These are phyloP conservation scores for Cinclus cinclus DNA, from an alignment of 2,113 vertebrate genomes.

Conservation along the genomic window DNA sequence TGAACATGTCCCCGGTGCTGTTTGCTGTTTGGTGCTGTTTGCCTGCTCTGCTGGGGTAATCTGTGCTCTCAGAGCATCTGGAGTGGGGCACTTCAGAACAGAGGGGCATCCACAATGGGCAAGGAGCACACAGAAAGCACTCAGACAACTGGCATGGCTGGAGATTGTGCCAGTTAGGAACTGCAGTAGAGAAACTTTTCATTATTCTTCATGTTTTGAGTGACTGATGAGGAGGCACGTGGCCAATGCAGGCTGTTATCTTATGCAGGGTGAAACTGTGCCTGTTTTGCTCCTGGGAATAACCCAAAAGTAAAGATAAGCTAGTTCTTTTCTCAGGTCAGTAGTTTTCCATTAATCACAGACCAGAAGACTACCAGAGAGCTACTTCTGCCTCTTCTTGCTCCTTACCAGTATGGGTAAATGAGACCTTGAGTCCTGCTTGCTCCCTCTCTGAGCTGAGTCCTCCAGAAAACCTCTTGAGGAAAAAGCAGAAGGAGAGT, in stretches of 20 bases:
- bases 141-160: fast-evolving
- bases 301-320: background rate
- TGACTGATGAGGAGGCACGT: background rate
- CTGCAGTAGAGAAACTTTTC: background rate
- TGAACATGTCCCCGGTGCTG: fast-evolving
- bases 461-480: background rate
- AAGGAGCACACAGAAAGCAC: background rate
- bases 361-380: background rate
- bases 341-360: background rate
- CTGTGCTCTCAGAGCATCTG: background rate
- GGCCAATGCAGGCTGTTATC: background rate
- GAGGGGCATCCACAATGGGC: background rate
- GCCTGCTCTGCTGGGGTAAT: background rate
- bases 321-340: background rate
- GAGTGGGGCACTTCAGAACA: background rate
- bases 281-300: background rate
- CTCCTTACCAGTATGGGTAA: background rate
- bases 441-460: background rate
- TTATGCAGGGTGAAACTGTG: background rate
- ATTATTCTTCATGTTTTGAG: background rate
- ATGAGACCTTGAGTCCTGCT: background rate
- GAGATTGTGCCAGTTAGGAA: background rate
- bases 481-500: background rate
- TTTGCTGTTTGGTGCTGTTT: background rate
- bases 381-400: background rate